Conservation (phyloP, 2,888 invertebrate species). For the Eupithecia pulchellata region DNA sequence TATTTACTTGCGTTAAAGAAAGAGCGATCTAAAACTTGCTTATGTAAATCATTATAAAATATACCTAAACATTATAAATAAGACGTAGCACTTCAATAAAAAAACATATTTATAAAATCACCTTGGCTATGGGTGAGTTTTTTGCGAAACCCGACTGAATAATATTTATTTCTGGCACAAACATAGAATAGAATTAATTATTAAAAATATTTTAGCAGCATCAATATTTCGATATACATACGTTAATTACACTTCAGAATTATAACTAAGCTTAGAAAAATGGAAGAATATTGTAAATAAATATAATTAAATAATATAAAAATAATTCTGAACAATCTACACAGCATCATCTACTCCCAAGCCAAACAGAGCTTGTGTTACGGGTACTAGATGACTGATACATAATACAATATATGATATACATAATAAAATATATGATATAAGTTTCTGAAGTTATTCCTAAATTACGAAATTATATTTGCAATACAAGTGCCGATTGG, state of each 20-base stretch:
- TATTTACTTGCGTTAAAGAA: background rate
- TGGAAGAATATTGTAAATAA: too few relatives aligned
- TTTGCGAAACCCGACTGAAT: background rate
- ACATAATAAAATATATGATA: too few relatives aligned
- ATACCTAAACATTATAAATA: background rate
- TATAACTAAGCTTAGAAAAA: conserved; percentile 8
- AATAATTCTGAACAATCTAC: too few relatives aligned
- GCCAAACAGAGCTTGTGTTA: too few relatives aligned
- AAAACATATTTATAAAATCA: background rate
- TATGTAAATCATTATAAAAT: background rate
- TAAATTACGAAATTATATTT: background rate
- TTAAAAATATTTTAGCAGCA: background rate
- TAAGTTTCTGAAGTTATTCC: background rate
- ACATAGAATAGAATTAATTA: background rate
- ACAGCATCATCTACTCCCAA: too few relatives aligned
- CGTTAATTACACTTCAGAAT: background rate
- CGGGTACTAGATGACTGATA: too few relatives aligned
- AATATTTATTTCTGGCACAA: background rate
- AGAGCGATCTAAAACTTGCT: background rate
- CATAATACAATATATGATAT: too few relatives aligned
- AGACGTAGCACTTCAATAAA: background rate
- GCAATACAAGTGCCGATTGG: background rate
- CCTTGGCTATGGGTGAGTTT: background rate
- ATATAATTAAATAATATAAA: too few relatives aligned
- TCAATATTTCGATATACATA: background rate